These are phyloP conservation scores for Fistularia tabacaria DNA, from an alignment of 2,797 vertebrate species.

Conservation along the genomic window DNA sequence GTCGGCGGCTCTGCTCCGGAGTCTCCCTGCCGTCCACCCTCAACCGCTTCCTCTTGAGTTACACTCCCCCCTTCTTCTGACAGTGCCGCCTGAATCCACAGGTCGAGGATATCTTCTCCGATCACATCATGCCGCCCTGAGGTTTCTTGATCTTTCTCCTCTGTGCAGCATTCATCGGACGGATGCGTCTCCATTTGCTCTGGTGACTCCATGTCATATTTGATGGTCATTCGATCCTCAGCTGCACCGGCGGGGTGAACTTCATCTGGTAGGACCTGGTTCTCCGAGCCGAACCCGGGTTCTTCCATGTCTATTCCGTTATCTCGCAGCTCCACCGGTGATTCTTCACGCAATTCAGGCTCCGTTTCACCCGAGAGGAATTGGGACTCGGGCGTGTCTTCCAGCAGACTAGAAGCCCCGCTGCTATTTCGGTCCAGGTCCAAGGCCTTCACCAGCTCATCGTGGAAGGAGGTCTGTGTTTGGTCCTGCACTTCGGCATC, in stretches of 20 bases:
- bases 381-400: slow-evolving; percentile 8
- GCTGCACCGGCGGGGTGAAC: no score
- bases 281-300: not conserved
- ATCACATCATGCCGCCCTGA: slow-evolving; percentile 25
- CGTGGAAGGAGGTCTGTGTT: not conserved
- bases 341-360: slow-evolving; percentile 7
- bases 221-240: no score
- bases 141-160: slow-evolving; percentile 1
- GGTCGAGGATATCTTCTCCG: slow-evolving; percentile 55
- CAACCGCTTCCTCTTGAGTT: slow-evolving; percentile 4
- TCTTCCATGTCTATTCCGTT: slow-evolving; percentile 14
- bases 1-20: no score
- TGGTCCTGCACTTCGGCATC: slow-evolving; percentile 5
- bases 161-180: not conserved
- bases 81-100: slow-evolving; percentile 37
- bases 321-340: slow-evolving; percentile 1
- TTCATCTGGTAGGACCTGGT: slow-evolving; percentile 5
- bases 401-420: not conserved
- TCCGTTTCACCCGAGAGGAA: not conserved
- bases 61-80: slow-evolving; percentile 15
- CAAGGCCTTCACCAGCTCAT: not conserved
- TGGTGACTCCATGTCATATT: no score
- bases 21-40: not conserved
- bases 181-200: no score
- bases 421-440: slow-evolving; percentile 2